Base-by-base conservation (phyloP, 2,888 invertebrate genomes). In the Dimorphilus gyrociliatus region DNA sequence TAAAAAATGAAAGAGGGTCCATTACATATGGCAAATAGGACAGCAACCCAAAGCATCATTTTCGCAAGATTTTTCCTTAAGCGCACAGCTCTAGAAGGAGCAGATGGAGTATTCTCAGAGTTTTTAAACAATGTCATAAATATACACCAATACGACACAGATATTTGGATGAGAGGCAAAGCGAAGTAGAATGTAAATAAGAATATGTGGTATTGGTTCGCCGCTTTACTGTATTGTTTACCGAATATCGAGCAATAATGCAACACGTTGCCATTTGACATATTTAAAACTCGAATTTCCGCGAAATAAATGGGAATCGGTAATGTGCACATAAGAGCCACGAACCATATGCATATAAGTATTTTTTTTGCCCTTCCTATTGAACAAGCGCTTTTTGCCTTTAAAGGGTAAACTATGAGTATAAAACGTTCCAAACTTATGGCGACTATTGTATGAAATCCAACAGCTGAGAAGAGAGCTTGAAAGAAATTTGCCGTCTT, bases 321-420 rank as follows among this genome's bases (percentile, higher is more conserved):
- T 8, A 33, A 17, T n/a, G 23, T 15, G 19, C 7, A 19, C 12
- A 13, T 19, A 12, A 63, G 37, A 1, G 67, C 53, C 6, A 61
- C 38, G 3, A 61, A 33, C 69, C 69, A 69, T 3, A 68, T 65
- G 13, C 51, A 39, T 2, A 63, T 38, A 13, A 68, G 49, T 2
- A 64, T 53, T 34, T 54, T 54, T 19, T 64, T 53, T 34, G 65
- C 63, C 37, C 65, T 66, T 28, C 57, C 59, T 33, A 63, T 51
- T 0, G 68, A 67, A 43, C 66, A 68, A 26, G 63, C 43, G 3
- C 60, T 53, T n/a, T 67, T 53, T 4, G 67, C 66, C 33, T 55
- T 49, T 51, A 69, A 61, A 1, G 69, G 69, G 42, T 63, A 65
- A 4, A 67, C 67, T 25, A 69, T 68, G 19, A 68, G 38, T 5